A percentile compares a stretch with the other conserved stretches of the same genome.
These are phyloP conservation scores for Maniola jurtina DNA, from an alignment of 1,140 invertebrate genomes.

Conservation along the genomic window DNA sequence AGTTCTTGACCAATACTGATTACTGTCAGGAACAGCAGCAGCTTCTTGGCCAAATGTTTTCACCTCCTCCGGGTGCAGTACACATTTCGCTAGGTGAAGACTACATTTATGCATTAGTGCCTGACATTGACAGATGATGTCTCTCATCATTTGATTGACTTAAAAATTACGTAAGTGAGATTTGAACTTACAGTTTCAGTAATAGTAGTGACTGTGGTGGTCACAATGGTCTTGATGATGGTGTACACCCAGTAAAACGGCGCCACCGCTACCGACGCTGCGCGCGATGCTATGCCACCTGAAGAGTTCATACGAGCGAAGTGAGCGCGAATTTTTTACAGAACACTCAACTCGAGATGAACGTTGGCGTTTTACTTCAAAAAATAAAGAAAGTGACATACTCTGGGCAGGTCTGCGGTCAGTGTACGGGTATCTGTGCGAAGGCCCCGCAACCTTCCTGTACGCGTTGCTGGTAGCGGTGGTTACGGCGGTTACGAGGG, in stretches of 20 bases:
- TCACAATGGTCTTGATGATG: conserved; percentile 49
- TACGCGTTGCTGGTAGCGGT: conserved; percentile 48
- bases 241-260: conserved; percentile 64
- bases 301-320: conserved; percentile 2
- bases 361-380: too few species aligned
- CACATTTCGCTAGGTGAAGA: too few species aligned
- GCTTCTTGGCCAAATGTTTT: too few species aligned
- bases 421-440: conserved; percentile 62
- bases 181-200: conserved; percentile 61
- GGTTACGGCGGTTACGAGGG: conserved; percentile 51
- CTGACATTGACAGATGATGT: too few species aligned
- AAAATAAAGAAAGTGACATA: conserved; percentile 25
- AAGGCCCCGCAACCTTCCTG: conserved; percentile 54
- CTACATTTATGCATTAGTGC: too few species aligned
- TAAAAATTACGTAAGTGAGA: too few species aligned
- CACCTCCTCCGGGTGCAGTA: too few species aligned
- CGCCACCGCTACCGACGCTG: conserved; percentile 39
- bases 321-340: neutral
- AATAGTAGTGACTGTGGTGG: conserved; percentile 65
- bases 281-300: conserved; percentile 30
- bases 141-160: too few species aligned
- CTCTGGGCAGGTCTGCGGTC: conserved; percentile 54
- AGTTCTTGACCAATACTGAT: too few species aligned
- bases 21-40: too few species aligned
- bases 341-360: neutral